Evolutionary conservation across 2,888 invertebrate genomes (phyloP), one percentile per base, ranked within the genome.

Genomic region (Calephelis perditalis): DNA sequence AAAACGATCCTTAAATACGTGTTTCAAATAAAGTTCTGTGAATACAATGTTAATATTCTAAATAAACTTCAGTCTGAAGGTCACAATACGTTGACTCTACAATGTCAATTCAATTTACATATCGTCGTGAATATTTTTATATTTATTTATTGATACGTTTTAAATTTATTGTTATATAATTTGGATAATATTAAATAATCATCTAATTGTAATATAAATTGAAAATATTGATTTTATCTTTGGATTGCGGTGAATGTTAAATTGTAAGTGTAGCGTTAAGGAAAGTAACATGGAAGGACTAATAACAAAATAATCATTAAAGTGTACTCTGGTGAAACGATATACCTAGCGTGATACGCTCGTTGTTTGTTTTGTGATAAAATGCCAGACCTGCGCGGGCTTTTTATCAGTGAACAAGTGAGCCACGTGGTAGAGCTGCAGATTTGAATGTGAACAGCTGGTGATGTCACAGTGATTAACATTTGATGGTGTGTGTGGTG

Each of bases 331-430:
- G 61, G 59, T 63, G 45, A 61, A 60, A 65, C 68, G 74, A 67
- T 80, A 76, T 79, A 79, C 26, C 26, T 26, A 26, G 26, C 26
- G 26, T 26, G 26, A 26, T 26, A 77, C 76, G 75, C 71, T 76
- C 74, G 75, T 67, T 86, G 87, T 86, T 87, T 85, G 81, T 66
- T 73, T 74, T 77, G 73, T 76, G 88, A 89, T 89, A 86, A 81
- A 60, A 74, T 71, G 76, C 65, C 70, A 68, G 70, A 73, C 71
- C 66, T 67, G 69, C 75, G 80, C 77, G 78, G 79, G 79, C 80
- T 77, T 75, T 73, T 73, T 71, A 73, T 74, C 70, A 46, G 12
- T 36, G 10, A 46, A 44, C 71, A 71, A 70, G 69, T 67, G 60
- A 67, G 71, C 75, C 78, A 79, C 79, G 79, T 77, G 79, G 73